A percentile compares a stretch with the other conserved stretches of the same genome.
These are phyloP conservation scores for Chrysodeixis includens DNA, from an alignment of 2,888 invertebrate genomes.

Conservation along the genomic window DNA sequence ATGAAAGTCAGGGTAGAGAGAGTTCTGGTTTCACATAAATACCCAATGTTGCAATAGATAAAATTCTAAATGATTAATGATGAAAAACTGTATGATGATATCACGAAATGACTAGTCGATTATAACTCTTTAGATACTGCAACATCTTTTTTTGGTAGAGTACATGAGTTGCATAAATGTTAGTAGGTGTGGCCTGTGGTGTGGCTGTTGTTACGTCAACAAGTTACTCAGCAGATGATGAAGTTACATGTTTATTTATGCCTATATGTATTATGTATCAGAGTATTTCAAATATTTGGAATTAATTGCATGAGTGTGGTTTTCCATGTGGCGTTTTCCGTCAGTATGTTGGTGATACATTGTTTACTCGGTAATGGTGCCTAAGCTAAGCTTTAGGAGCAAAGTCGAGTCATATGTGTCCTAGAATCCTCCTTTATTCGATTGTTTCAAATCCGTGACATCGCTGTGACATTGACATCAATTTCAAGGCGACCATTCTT, in stretches of 20 bases:
- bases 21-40: no score
- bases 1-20: no score
- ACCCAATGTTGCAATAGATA: no score
- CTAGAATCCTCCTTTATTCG: not conserved
- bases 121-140: not conserved
- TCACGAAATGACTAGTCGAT: no score
- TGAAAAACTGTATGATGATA: no score
- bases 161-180: not conserved
- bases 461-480: no score
- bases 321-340: constrained; percentile 34
- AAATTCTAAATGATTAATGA: no score
- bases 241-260: constrained; percentile 20
- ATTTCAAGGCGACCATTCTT: no score
- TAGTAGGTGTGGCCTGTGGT: not conserved
- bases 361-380: constrained; percentile 12
- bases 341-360: constrained; percentile 23
- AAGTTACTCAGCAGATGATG: not conserved
- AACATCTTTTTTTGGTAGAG: not conserved
- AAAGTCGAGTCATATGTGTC: not conserved
- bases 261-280: not conserved
- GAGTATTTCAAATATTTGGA: constrained; percentile 20
- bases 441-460: not conserved
- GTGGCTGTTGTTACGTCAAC: not conserved
- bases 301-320: constrained; percentile 17
- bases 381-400: not conserved